These are phyloP conservation scores for Hylyphantes graminicola DNA, from an alignment of 1,140 invertebrate genomes.

Conservation along the genomic window DNA sequence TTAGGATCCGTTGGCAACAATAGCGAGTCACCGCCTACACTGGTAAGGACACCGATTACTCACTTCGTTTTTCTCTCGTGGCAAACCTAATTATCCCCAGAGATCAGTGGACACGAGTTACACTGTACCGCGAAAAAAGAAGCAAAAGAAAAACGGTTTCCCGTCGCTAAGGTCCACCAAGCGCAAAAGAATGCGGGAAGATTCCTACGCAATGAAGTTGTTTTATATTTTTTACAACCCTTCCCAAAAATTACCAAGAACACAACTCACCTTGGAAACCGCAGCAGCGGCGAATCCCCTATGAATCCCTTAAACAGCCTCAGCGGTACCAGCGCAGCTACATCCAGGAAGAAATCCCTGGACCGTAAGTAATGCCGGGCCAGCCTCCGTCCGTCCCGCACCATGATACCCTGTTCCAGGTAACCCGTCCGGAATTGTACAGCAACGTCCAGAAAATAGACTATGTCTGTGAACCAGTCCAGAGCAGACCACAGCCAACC, in stretches of 20 bases:
- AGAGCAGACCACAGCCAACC: slow-evolving; percentile 67
- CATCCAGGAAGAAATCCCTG: slow-evolving; percentile 84
- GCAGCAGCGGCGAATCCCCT: slow-evolving; percentile 81
- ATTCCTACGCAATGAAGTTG: too few species aligned
- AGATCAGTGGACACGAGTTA: too few species aligned
- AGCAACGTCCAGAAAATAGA: slow-evolving; percentile 87
- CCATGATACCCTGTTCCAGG: slow-evolving; percentile 93
- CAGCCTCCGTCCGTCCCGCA: slow-evolving; percentile 89
- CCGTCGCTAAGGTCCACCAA: too few species aligned
- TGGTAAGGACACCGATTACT: too few species aligned
- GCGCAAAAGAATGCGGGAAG: too few species aligned
- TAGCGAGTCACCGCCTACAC: too few species aligned
- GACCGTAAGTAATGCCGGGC: slow-evolving; percentile 89
- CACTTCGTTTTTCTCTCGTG: too few species aligned
- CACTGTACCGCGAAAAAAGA: too few species aligned
- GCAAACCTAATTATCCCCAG: too few species aligned
- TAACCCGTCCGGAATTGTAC: slow-evolving; percentile 95
- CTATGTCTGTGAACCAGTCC: slow-evolving; percentile 85
- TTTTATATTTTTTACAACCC: background rate
- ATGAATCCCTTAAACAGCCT: slow-evolving; percentile 88
- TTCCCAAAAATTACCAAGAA: background rate
- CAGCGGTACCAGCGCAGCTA: slow-evolving; percentile 83
- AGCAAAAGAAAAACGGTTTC: too few species aligned
- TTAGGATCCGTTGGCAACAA: too few species aligned
- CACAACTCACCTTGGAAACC: slow-evolving; percentile 64